Conservation (phyloP, 23 tunicate species). For the Aplidium turbinatum region DNA sequence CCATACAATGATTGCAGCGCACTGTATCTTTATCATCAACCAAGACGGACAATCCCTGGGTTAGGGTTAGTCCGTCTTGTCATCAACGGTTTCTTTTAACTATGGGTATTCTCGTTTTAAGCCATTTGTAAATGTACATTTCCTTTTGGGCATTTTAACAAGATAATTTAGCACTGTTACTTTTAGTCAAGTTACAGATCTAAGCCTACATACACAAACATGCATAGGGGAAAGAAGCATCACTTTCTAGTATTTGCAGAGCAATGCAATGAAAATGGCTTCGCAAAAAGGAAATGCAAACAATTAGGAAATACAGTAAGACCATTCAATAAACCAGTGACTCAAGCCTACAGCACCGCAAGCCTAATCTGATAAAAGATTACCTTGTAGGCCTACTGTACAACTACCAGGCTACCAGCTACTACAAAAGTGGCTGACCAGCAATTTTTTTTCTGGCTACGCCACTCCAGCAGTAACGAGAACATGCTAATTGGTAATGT, state of each 20-base stretch:
- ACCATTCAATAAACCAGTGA: conserved; percentile 19
- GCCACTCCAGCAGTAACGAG: too few species aligned
- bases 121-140: conserved; percentile 8
- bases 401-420: too few species aligned
- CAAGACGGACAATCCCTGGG: too few species aligned
- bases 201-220: background rate
- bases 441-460: too few species aligned
- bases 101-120: background rate
- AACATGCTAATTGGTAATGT: too few species aligned
- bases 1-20: conserved; percentile 28
- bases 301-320: conserved; percentile 17
- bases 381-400: too few species aligned
- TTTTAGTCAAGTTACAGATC: background rate
- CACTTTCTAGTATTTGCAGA: background rate
- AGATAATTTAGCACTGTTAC: conserved; percentile 16
- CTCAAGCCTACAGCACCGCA: too few species aligned
- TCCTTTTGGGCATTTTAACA: conserved; percentile 16
- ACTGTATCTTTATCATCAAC: too few species aligned
- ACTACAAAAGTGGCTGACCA: too few species aligned
- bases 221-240: background rate
- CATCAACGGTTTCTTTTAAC: background rate
- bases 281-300: conserved; percentile 25
- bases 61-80: conserved; percentile 15
- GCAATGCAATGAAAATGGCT: conserved; percentile 17
- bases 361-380: too few species aligned